Evolutionary conservation across 2,113 vertebrate genomes (phyloP), one percentile per base, ranked within the genome.

Genomic region (Notiomystis cincta): DNA sequence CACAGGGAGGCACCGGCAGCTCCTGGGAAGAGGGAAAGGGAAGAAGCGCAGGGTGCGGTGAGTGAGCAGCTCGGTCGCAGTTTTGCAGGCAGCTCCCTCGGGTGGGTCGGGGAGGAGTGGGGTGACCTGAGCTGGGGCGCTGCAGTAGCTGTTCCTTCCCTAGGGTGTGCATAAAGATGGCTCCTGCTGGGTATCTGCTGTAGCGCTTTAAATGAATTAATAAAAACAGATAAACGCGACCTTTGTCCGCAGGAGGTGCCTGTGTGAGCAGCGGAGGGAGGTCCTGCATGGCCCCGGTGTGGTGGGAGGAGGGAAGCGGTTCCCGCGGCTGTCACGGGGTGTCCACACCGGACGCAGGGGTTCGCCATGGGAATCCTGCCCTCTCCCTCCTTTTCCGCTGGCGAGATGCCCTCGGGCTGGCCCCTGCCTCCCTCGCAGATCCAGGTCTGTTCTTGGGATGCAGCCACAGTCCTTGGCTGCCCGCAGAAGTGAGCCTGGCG

Each of bases 311-410:
- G 85, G 48, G 69, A 56, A 54, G 75, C 0, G 1, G 17, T 30
- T 86, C 23, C 58, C 5, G 9, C 7, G 13, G 56, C 15, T 21
- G 4, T 60, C 57, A 12, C 76, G 1, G 7, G 0, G 4, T 11
- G 61, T 78, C 54, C 50, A 6, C 33, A 19, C 13, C 0, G 3
- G 28, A 3, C 1, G 1, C 64, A 70, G 62, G 37, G 45, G 18
- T 33, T 70, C 64, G 37, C 17, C 67, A 2, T 2, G 1, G 66
- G 64, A 81, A 57, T 87, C 22, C 51, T 90, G 28, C 24, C 35
- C 24, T 16, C 11, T 4, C 3, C 64, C 18, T 60, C 13, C 50
- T 44, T 42, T 38, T 47, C 30, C 9, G 4, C 31, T 6, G 5
- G 27, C 3, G 8, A 7, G n/a, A 23, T 21, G 8, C 61, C 65